Evolutionary conservation across 37 sponge, comb jelly and placozoan genomes (phyloP).

Genomic region (Hormiphora californensis): DNA sequence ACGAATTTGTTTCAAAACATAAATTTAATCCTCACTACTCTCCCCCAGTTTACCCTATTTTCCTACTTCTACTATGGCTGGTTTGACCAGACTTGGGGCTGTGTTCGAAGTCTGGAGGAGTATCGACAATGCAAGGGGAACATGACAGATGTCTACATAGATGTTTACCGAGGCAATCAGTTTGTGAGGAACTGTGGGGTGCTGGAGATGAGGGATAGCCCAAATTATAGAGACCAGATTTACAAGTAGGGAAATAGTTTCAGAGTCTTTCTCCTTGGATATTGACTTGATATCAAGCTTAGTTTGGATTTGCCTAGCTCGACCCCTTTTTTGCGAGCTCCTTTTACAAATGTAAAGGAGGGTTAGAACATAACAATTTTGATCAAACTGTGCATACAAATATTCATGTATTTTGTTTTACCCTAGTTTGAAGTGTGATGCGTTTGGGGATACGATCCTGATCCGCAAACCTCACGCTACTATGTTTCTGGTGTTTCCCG

Average conservation of each 20-base stretch:
- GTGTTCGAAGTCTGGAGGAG: not conserved
- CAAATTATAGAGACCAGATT: not conserved
- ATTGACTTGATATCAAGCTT: too few relatives aligned
- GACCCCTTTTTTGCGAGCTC: too few relatives aligned
- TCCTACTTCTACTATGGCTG: not conserved
- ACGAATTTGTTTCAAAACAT: too few relatives aligned
- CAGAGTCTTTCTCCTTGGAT: too few relatives aligned
- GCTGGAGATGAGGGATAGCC: not conserved
- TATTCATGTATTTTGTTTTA: too few relatives aligned
- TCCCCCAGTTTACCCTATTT: not conserved
- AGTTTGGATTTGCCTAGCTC: too few relatives aligned
- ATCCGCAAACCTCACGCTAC: not conserved
- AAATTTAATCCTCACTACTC: too few relatives aligned
- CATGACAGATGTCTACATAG: not conserved
- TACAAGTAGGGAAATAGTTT: not conserved
- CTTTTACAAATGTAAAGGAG: too few relatives aligned
- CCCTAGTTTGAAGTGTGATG: too few relatives aligned
- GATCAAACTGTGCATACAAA: too few relatives aligned
- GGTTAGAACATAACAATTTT: too few relatives aligned
- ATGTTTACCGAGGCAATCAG: not conserved
- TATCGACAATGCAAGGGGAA: not conserved
- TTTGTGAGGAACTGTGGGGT: not conserved
- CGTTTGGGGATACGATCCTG: not conserved
- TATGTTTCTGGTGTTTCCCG: not conserved
- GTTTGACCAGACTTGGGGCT: slow-evolving; percentile 9